phyloP scores from a whole-genome alignment of 2,797 vertebrate genomes.

The Macropus fuliginosus region DNA sequence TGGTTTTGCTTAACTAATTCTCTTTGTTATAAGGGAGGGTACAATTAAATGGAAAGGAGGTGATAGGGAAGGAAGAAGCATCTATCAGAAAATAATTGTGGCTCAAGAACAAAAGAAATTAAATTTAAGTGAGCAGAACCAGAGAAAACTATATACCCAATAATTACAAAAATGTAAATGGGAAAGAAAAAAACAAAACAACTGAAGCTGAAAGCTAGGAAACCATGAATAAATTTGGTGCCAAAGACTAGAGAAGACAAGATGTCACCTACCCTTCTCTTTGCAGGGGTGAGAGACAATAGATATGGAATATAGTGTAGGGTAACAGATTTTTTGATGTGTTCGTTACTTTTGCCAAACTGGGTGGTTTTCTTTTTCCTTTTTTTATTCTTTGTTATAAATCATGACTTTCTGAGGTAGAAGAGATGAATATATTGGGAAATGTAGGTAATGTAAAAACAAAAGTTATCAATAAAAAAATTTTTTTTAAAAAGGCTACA shows the following conservation, averaged over 20 bases:
- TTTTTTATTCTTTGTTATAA: not conserved
- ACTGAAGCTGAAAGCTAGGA: not conserved
- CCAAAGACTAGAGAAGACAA: not conserved
- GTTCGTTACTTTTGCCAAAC: not conserved
- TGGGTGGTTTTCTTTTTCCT: not conserved
- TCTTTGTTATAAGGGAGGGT: not conserved
- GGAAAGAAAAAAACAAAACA: not conserved
- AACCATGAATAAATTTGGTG: not conserved
- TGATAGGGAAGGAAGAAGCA: not conserved
- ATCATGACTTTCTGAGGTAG: not conserved
- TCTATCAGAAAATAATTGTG: not conserved
- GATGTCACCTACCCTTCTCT: not conserved
- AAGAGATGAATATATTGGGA: not conserved
- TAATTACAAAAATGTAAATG: not conserved
- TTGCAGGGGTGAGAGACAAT: not conserved
- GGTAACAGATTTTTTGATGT: not conserved
- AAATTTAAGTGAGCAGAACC: not conserved
- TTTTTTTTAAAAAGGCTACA: no score
- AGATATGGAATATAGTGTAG: not conserved
- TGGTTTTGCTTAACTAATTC: not conserved
- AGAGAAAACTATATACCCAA: not conserved
- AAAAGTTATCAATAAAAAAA: no score
- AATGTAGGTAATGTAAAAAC: no score
- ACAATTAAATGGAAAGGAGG: not conserved
- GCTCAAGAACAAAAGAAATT: not conserved